Evolutionary conservation across 2,888 invertebrate species (phyloP), one percentile per base, ranked within the genome.

Genomic region (Synanthedon vespiformis): DNA sequence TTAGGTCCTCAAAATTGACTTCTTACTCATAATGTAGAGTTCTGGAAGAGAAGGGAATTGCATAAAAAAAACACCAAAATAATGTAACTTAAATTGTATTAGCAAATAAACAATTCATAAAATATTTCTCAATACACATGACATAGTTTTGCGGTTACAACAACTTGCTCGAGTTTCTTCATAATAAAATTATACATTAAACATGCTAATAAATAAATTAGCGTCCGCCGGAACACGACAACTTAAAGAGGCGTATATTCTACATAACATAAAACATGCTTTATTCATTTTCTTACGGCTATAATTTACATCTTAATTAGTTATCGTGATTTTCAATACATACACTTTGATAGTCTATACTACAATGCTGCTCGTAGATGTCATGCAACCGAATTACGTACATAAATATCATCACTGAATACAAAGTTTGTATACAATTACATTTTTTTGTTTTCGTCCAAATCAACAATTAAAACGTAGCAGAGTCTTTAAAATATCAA

Each of bases 41-140:
- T 22, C 5, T 5, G 22, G 1, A 22, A 22, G 5, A 22, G 1
- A 22, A 5, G 8, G 27, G 6, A 34, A 34, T 27, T 27, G 27
- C 2, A 34, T 10, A 34, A 34, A 34, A 34, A 65, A 78, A 77
- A 78, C 74, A 66, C 67, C 59, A 51, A 53, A 56, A 56, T 54
- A 55, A 52, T 50, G 76, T 79, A 78, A 77, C 77, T 81, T 94
- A 55, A 97, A 98, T 76, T 84, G 82, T 86, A 87, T 86, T 86
- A 87, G 87, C 87, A 87, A 87, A 86, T 86, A 86, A 86, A 87
- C 87, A 86, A 85, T 85, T 82, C 80, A 84, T 86, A 86, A 86
- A 86, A 86, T 85, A 85, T 84, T 83, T 80, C 80, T 78, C 79
- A 79, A 81, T 74, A 84, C 73, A 59, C 58, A 77, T 74, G 80